Evolutionary conservation across 2,888 invertebrate genomes (phyloP).

Genomic region (Microdon myrmicae): DNA sequence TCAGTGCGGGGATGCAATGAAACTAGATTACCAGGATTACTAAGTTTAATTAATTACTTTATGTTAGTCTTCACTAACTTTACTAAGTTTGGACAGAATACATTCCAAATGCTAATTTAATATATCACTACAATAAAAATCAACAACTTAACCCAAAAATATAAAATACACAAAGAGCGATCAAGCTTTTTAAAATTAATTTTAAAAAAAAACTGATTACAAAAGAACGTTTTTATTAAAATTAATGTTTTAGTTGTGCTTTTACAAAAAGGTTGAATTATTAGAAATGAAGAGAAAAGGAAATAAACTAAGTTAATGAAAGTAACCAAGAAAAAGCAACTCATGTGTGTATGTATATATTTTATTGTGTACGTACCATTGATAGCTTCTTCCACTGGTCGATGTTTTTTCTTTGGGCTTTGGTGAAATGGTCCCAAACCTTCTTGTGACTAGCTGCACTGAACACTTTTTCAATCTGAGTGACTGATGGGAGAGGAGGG

Average conservation of each 20-base stretch:
- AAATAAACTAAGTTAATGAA: slow-evolving; percentile 2
- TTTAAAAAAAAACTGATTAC: slow-evolving; percentile 1
- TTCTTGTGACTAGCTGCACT: slow-evolving; percentile 95
- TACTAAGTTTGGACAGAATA: no score
- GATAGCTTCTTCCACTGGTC: slow-evolving; percentile 98
- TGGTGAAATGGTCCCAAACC: slow-evolving; percentile 99
- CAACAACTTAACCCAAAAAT: no score
- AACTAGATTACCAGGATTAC: no score
- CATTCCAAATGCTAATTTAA: no score
- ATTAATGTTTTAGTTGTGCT: no score
- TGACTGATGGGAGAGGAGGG: slow-evolving; percentile 77
- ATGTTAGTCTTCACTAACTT: no score
- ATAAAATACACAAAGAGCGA: not conserved
- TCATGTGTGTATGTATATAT: slow-evolving; percentile 25
- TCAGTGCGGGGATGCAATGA: no score
- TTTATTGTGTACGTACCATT: slow-evolving; percentile 76
- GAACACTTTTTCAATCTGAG: slow-evolving; percentile 99
- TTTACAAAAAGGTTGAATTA: not conserved
- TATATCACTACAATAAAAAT: no score
- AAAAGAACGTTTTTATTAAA: no score
- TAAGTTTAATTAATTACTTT: no score
- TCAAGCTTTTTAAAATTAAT: not conserved
- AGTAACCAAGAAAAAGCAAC: slow-evolving; percentile 19
- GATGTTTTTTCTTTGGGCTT: slow-evolving; percentile 98
- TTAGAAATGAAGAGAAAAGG: not conserved